phyloP scores from a whole-genome alignment of 2,888 invertebrate species.

The Spodoptera picta region DNA sequence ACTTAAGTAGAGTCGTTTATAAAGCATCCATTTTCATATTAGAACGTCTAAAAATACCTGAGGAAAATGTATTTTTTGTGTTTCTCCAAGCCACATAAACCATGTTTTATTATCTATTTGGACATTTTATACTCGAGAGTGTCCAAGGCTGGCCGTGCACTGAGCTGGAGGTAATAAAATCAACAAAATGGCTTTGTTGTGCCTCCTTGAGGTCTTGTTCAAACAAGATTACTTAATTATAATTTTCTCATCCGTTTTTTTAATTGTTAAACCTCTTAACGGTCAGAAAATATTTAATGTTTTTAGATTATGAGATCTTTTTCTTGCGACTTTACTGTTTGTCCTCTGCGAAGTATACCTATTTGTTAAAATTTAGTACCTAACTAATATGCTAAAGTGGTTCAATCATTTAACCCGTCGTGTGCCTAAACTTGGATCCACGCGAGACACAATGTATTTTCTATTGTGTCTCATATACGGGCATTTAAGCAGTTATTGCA shows the following conservation, averaged over 20 bases:
- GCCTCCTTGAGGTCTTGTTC: constrained; percentile 32
- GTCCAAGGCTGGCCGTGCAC: constrained; percentile 43
- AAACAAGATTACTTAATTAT: constrained; percentile 23
- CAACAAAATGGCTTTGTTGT: constrained; percentile 40
- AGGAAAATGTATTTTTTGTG: constrained; percentile 50
- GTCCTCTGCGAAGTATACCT: too few species aligned
- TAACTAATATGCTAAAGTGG: background rate
- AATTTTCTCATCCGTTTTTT: constrained; percentile 11
- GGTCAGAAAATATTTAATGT: background rate
- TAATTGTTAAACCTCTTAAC: constrained; percentile 6
- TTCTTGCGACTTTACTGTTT: too few species aligned
- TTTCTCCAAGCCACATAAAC: constrained; percentile 39
- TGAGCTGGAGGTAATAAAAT: constrained; percentile 46
- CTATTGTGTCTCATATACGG: too few species aligned
- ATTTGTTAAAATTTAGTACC: too few species aligned
- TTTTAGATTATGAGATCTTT: too few species aligned
- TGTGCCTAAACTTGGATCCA: too few species aligned
- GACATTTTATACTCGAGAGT: constrained; percentile 40
- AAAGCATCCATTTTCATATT: constrained; percentile 17
- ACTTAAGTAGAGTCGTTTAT: background rate
- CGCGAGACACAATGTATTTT: too few species aligned
- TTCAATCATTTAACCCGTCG: too few species aligned
- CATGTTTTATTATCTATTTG: constrained; percentile 47
- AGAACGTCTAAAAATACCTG: constrained; percentile 16
- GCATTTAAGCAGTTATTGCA: too few species aligned